Base-by-base conservation (phyloP, 2,888 invertebrate species). In the Brachylomia viminalis region DNA sequence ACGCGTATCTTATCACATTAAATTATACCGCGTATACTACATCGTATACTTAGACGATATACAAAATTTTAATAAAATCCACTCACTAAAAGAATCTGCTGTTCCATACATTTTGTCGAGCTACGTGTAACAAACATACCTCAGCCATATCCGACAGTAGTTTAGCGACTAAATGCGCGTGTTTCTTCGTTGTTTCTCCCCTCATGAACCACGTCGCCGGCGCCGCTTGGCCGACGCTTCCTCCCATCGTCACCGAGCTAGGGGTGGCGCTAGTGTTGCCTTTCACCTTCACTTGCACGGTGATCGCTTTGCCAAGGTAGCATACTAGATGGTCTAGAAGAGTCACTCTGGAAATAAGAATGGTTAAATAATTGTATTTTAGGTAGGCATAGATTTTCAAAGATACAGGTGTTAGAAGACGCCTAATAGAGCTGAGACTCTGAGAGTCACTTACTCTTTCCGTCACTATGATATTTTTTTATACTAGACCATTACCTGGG, bases 91-190 rank as follows among this genome's bases (percentile, higher is more conserved):
- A n/a, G n/a, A n/a, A n/a, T n/a, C n/a, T n/a, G n/a, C n/a, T n/a
- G n/a, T n/a, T n/a, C n/a, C n/a, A n/a, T n/a, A n/a, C n/a, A n/a
- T n/a, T n/a, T n/a, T n/a, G n/a, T n/a, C n/a, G n/a, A n/a, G n/a
- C n/a, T n/a, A n/a, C n/a, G n/a, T n/a, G n/a, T n/a, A n/a, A n/a
- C n/a, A n/a, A 38, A 20, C 38, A 38, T 96, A 99, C 99, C 92
- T 98, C 98, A 33, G 99, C 98, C 98, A 99, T 98, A 91, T 99
- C 99, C 82, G 98, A 98, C 30, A 99, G 97, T 11, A 99, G 97
- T 74, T 97, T 97, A 61, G 99, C 98, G 64, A 99, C 98, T 69
- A 98, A 98, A 92, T 98, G 98, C 2, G 99, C 99, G 80, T 99
- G 97, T 91, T 98, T 98, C 84, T 98, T 97, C 23, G 98, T 97